Evolutionary conservation across 35 echinoderm and acorn worm species (phyloP), one percentile per base, ranked within the genome.

Genomic region (Apostichopus californicus): DNA sequence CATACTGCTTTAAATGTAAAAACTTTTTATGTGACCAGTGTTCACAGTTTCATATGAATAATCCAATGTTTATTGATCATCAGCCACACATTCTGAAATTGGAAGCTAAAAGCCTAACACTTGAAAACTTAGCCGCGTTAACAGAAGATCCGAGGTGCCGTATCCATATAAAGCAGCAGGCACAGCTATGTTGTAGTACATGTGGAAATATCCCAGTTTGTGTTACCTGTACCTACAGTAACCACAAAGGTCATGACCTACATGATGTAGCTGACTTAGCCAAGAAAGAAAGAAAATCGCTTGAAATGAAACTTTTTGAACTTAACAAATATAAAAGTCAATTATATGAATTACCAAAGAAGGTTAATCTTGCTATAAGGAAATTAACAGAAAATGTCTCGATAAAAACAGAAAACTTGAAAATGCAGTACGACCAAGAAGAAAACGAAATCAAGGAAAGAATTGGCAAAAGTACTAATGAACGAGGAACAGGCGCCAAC

Each of bases 171-270:
- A 65, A 68, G 15, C 4, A 88, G 17, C 9, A 64, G 6, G 57
- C 56, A 22, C 9, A 61, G 5, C 28, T 88, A 54, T 88, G 86
- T 34, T 88, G 86, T 72, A 20, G 4, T 64, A 71, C 86, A 23
- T 88, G 86, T 70, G 54, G 18, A 4, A 87, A 87, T 46, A 12
- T 87, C 9, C 85, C 85, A 61, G 15, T 87, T 70, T 87, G 85
- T 13, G 23, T 87, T 20, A 58, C 85, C 5, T 87, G 85, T 87
- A 65, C 57, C 2, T 65, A 87, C 57, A 58, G 85, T 65, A 61
- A 64, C 8, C 85, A 87, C 26, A 87, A 68, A 87, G 85, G 85
- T 60, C 85, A 87, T 58, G 55, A 18, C 57, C 63, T 70, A 2
- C 14, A 87, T 70, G 85, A 87, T 10, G 85, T 87, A 28, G 55